Conservation (phyloP, 2,888 invertebrate genomes). For the Ophion ellenae region DNA sequence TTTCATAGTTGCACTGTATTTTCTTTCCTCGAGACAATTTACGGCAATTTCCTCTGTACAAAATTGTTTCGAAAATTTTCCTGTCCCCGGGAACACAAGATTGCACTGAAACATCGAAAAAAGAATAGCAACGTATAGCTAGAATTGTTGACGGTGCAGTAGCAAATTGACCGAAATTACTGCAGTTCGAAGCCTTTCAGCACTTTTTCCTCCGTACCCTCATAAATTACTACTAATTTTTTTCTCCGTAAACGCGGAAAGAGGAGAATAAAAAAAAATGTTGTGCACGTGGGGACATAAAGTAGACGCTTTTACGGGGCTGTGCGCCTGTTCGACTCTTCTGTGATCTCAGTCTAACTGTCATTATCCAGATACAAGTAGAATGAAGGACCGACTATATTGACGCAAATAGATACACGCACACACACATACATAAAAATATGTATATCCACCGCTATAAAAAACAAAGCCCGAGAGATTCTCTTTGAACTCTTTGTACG, state of each 20-base stretch:
- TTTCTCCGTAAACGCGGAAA: neutral
- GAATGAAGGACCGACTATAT: neutral
- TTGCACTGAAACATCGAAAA: neutral
- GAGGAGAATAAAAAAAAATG: too few relatives aligned
- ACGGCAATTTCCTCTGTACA: neutral
- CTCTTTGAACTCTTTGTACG: slow-evolving; percentile 45
- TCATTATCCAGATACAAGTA: slow-evolving; percentile 1
- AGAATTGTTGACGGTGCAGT: neutral
- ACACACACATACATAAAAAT: neutral
- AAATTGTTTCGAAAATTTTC: neutral
- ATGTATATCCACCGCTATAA: neutral
- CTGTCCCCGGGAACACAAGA: neutral
- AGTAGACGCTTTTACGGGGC: neutral
- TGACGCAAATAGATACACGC: neutral
- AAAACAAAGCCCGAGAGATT: slow-evolving; percentile 20
- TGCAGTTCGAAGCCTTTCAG: neutral
- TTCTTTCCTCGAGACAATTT: neutral
- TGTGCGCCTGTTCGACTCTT: neutral
- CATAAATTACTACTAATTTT: neutral
- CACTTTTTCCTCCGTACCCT: neutral
- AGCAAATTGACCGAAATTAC: neutral
- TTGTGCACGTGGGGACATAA: neutral
- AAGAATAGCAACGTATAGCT: neutral
- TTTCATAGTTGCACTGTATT: neutral
- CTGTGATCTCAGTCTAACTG: neutral